Conservation (phyloP, 2,797 vertebrate genomes). For the Acanthis flammea region DNA sequence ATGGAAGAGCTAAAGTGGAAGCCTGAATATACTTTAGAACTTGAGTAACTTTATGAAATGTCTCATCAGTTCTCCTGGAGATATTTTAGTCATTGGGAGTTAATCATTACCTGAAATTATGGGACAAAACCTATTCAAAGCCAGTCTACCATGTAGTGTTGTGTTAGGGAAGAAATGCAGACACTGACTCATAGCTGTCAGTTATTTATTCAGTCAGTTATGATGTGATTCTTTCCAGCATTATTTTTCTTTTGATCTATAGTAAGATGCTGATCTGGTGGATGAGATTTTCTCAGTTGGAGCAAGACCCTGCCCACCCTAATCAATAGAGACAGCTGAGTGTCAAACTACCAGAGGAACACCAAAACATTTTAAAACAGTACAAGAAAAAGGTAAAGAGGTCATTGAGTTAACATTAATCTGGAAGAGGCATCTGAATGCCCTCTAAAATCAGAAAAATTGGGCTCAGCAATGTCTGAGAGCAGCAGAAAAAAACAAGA, state of each 20-base stretch:
- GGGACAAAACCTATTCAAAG: conserved; percentile 9
- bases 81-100: conserved; percentile 64
- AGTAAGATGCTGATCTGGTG: background rate
- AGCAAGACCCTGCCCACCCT: background rate
- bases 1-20: background rate
- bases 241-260: background rate
- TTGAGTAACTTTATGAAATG: background rate
- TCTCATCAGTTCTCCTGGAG: conserved; percentile 31
- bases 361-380: background rate
- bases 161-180: conserved; percentile 62
- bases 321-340: background rate
- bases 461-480: background rate
- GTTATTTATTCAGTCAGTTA: conserved; percentile 44
- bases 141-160: background rate
- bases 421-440: background rate
- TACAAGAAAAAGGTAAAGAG: background rate
- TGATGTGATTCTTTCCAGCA: background rate
- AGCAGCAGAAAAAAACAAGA: background rate
- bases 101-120: conserved; percentile 66
- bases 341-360: background rate
- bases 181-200: conserved; percentile 67
- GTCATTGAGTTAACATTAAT: background rate
- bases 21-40: background rate
- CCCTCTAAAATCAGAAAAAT: background rate
- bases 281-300: background rate